These are phyloP conservation scores for Tachuris rubrigastra DNA, from an alignment of 2,113 vertebrate species.

Conservation along the genomic window DNA sequence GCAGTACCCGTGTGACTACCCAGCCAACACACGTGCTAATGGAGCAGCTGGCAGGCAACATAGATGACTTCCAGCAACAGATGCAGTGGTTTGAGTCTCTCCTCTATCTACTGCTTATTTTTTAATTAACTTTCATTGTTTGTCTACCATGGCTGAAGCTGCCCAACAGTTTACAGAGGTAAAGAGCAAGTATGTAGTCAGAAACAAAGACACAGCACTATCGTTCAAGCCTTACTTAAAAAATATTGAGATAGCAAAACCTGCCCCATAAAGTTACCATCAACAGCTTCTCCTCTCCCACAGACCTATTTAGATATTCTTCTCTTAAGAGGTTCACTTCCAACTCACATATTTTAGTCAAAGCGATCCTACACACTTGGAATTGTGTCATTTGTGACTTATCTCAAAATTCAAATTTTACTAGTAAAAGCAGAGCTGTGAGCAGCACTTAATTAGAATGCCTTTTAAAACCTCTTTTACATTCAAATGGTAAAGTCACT, in stretches of 20 bases:
- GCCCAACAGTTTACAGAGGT: neutral
- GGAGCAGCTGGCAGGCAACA: neutral
- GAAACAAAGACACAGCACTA: neutral
- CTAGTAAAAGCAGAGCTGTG: neutral
- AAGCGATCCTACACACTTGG: neutral
- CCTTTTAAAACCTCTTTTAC: neutral
- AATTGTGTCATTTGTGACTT: neutral
- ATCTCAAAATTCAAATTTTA: neutral
- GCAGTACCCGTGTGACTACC: neutral
- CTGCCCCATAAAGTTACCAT: neutral
- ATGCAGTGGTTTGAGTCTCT: neutral
- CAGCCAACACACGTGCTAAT: fast-evolving
- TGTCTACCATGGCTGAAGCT: neutral
- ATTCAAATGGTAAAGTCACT: conserved; percentile 1
- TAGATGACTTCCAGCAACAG: neutral
- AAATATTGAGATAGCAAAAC: neutral
- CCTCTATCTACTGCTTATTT: neutral
- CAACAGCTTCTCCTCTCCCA: neutral
- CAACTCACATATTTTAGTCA: neutral
- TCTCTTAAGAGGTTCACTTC: neutral
- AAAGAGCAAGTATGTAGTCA: neutral
- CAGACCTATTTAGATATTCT: neutral
- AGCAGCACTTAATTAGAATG: neutral
- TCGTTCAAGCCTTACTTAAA: neutral
- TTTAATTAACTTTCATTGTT: neutral